These are phyloP conservation scores for Hypselothyrea guttata DNA, from an alignment of 2,888 invertebrate genomes.

Conservation along the genomic window DNA sequence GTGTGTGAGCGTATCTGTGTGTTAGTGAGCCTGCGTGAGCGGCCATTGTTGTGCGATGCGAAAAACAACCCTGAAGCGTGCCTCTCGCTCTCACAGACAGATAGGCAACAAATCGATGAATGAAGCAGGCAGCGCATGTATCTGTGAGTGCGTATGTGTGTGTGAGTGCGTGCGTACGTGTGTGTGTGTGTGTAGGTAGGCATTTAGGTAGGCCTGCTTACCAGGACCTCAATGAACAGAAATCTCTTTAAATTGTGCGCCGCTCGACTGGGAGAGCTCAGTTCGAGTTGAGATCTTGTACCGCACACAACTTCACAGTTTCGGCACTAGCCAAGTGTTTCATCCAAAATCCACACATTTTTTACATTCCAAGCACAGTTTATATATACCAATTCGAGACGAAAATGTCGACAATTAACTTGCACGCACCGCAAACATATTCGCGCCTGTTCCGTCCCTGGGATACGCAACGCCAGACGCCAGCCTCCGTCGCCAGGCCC, in stretches of 20 bases:
- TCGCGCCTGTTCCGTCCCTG: slow-evolving; percentile 86
- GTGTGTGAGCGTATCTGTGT: slow-evolving; percentile 28
- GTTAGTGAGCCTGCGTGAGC: slow-evolving; percentile 52
- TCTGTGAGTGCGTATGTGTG: slow-evolving; percentile 13
- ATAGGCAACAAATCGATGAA: slow-evolving; percentile 74
- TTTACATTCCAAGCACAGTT: slow-evolving; percentile 12
- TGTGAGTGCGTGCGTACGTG: slow-evolving; percentile 14
- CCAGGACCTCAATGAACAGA: slow-evolving; percentile 50
- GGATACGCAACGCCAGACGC: slow-evolving; percentile 82
- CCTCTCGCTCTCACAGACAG: slow-evolving; percentile 63
- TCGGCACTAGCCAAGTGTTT: slow-evolving; percentile 30
- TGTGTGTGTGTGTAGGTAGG: slow-evolving; percentile 36
- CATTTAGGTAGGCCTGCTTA: slow-evolving; percentile 60
- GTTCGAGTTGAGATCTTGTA: slow-evolving; percentile 79
- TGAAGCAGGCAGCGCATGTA: slow-evolving; percentile 52
- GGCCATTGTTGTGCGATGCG: slow-evolving; percentile 73
- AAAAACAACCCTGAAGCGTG: slow-evolving; percentile 70
- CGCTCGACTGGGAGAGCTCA: slow-evolving; percentile 64
- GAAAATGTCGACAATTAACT: slow-evolving; percentile 77
- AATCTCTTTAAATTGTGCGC: slow-evolving; percentile 75
- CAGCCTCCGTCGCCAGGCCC: slow-evolving; percentile 34
- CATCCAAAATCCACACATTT: slow-evolving; percentile 41
- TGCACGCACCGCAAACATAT: slow-evolving; percentile 82
- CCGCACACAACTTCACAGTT: slow-evolving; percentile 57
- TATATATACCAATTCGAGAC: slow-evolving; percentile 4